Percentiles rank a stretch among this genome's conserved stretches.
phyloP scores from a whole-genome alignment of 2,888 invertebrate genomes.

The Smittia sp. region DNA sequence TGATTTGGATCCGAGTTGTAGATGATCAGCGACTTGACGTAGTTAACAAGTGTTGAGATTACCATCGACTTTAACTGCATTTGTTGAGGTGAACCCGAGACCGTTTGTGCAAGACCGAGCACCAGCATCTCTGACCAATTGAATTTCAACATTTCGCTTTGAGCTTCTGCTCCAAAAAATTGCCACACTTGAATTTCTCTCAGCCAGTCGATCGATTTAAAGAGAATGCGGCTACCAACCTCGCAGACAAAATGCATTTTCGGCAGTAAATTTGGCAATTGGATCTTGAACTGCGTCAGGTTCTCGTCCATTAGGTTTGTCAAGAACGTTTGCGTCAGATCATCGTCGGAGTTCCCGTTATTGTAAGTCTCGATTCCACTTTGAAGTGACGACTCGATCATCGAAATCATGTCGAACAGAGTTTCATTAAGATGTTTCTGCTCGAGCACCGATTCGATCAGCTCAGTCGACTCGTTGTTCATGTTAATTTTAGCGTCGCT shows the following conservation, averaged over 20 bases:
- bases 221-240: slow-evolving; percentile 86
- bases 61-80: slow-evolving; percentile 26
- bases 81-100: background rate
- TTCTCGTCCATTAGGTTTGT: slow-evolving; percentile 8
- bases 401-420: slow-evolving; percentile 21
- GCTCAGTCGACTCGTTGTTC: slow-evolving; percentile 5
- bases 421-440: slow-evolving; percentile 31
- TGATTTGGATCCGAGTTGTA: background rate
- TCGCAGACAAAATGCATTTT: slow-evolving; percentile 95
- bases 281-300: slow-evolving; percentile 62
- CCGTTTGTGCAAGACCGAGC: slow-evolving; percentile 73
- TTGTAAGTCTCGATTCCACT: background rate
- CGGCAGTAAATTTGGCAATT: slow-evolving; percentile 75
- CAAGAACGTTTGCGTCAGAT: background rate
- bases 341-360: slow-evolving; percentile 13
- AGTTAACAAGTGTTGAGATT: slow-evolving; percentile 15
- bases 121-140: slow-evolving; percentile 89
- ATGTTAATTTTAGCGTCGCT: background rate
- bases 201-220: slow-evolving; percentile 88
- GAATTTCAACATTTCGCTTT: slow-evolving; percentile 73
- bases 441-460: slow-evolving; percentile 22
- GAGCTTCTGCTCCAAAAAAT: slow-evolving; percentile 67
- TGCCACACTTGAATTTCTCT: slow-evolving; percentile 71
- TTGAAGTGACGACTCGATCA: background rate
- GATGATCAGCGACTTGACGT: slow-evolving; percentile 29